A percentile compares a stretch with the other conserved stretches of the same genome.
Conservation (phyloP, 2,888 invertebrate genomes). For the Caenorhabditis sp. region DNA sequence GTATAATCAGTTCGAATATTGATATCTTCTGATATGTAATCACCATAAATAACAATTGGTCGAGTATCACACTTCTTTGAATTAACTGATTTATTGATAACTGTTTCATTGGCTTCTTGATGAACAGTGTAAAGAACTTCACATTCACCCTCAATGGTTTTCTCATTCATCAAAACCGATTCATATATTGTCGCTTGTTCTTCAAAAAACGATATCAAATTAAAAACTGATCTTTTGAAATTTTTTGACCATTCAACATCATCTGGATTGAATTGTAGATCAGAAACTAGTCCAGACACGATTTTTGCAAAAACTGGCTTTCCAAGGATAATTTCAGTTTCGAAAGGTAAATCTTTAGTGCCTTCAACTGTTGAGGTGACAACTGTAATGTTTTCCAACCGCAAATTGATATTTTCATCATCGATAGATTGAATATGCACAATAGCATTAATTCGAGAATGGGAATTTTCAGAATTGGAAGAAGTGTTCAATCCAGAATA, state of each 20-base stretch:
- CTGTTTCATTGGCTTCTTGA: constrained; percentile 27
- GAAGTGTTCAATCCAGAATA: not conserved
- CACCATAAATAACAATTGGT: constrained; percentile 52
- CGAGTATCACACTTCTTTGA: constrained; percentile 71
- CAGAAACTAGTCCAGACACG: not conserved
- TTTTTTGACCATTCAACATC: not conserved
- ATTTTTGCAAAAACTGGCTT: not conserved
- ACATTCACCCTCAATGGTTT: constrained; percentile 67
- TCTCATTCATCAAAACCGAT: constrained; percentile 19
- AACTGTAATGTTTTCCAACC: not conserved
- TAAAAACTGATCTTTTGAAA: not conserved
- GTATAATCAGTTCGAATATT: constrained; percentile 43
- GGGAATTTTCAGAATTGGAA: not conserved
- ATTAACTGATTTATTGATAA: constrained; percentile 69
- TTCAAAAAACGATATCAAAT: not conserved
- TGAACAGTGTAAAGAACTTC: constrained; percentile 48
- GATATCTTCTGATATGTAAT: constrained; percentile 30
- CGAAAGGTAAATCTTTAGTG: not conserved
- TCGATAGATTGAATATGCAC: not conserved
- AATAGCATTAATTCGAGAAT: not conserved
- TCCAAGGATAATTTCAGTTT: not conserved
- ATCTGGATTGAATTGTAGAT: not conserved
- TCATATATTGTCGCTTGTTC: not conserved
- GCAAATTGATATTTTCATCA: not conserved
- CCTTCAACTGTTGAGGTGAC: not conserved